phyloP scores from a whole-genome alignment of 2,888 invertebrate genomes.

The Ennomos quercinarius region DNA sequence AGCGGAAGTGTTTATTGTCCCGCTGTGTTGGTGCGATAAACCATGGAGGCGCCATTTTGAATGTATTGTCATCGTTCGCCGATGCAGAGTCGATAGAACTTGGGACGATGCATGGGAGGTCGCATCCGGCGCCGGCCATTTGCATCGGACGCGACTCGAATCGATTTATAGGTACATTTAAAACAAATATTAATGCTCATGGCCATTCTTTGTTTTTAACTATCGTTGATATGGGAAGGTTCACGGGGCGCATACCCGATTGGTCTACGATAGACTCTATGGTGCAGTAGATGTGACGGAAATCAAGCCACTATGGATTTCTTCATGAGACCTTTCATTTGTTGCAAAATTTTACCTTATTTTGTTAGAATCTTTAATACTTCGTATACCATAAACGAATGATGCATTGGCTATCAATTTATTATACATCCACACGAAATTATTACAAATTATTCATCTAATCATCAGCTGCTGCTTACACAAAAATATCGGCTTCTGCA shows the following conservation, averaged over 20 bases:
- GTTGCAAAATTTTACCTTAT: no score
- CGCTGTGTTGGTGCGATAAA: conserved; percentile 61
- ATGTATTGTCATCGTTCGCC: conserved; percentile 72
- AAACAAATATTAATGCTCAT: conserved; percentile 46
- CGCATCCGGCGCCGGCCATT: conserved; percentile 83
- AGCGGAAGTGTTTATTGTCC: conserved; percentile 63
- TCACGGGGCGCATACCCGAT: conserved; percentile 23
- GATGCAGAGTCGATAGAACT: conserved; percentile 59
- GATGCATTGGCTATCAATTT: no score
- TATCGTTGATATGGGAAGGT: conserved; percentile 32
- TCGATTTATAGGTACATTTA: conserved; percentile 65
- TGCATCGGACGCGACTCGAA: conserved; percentile 78
- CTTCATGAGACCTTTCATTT: background rate
- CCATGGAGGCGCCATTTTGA: conserved; percentile 79
- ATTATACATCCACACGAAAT: no score
- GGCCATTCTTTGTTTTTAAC: conserved; percentile 35
- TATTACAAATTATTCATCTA: no score
- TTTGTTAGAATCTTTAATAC: no score
- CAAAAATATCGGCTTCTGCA: no score
- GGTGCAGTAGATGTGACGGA: conserved; percentile 10
- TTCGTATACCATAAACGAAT: no score
- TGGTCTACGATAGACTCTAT: conserved; percentile 4
- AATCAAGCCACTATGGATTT: background rate
- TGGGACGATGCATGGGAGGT: conserved; percentile 71
- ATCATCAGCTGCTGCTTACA: no score